These are phyloP conservation scores for Leptinotarsa undecemlineata DNA, from an alignment of 1,140 invertebrate species.

Conservation along the genomic window DNA sequence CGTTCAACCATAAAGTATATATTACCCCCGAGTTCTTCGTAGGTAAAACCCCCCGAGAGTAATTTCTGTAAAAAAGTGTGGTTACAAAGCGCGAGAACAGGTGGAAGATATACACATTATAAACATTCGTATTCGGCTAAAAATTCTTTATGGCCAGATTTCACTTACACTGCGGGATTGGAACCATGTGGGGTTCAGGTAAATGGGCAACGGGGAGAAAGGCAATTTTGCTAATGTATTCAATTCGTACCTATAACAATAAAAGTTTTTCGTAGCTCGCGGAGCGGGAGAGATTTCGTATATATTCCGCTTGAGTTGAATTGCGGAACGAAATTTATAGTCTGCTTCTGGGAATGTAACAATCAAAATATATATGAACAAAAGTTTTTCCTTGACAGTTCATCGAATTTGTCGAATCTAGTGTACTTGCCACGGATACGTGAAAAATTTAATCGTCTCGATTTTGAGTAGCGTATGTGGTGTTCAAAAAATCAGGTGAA, in stretches of 20 bases:
- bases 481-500: too few species aligned
- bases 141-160: conserved; percentile 30
- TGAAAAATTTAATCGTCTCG: too few species aligned
- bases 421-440: too few species aligned
- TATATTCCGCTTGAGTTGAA: not conserved
- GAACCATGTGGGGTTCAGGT: conserved; percentile 32
- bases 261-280: conserved; percentile 23
- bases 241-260: conserved; percentile 29
- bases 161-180: conserved; percentile 27
- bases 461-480: too few species aligned
- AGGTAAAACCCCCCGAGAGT: conserved; percentile 14
- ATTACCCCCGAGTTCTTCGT: conserved; percentile 3
- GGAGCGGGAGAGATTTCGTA: not conserved
- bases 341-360: not conserved
- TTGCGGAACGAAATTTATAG: conserved; percentile 1
- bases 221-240: conserved; percentile 31
- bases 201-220: conserved; percentile 24
- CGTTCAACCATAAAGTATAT: conserved; percentile 17
- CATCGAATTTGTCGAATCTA: too few species aligned
- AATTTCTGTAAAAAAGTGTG: conserved; percentile 13
- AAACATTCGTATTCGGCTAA: conserved; percentile 42
- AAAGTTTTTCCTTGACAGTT: not conserved
- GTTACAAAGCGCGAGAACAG: conserved; percentile 38
- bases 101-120: conserved; percentile 42
- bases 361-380: not conserved